Conservation (phyloP, 2,797 vertebrate genomes). For the Arnoldichthys spilopterus region DNA sequence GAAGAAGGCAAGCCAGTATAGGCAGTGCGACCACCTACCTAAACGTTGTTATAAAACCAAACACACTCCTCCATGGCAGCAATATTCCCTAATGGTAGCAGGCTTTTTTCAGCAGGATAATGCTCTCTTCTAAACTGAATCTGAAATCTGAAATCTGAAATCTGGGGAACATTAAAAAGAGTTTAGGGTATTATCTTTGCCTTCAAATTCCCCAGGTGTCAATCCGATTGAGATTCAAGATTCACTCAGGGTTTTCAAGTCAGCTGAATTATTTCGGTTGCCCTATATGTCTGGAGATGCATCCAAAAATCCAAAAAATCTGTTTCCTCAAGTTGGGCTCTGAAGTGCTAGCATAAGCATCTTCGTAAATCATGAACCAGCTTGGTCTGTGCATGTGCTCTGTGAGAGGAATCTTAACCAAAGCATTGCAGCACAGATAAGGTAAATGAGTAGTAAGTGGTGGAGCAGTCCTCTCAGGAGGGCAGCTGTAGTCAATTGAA, state of each 20-base stretch:
- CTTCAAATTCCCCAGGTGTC: too few relatives aligned
- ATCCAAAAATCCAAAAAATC: conserved; percentile 54
- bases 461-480: conserved; percentile 42
- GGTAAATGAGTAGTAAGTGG: conserved; percentile 42
- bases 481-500: conserved; percentile 53
- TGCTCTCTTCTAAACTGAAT: too few relatives aligned
- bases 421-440: conserved; percentile 61
- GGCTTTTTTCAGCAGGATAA: too few relatives aligned
- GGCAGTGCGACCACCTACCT: too few relatives aligned
- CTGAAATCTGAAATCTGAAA: too few relatives aligned
- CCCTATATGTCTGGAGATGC: conserved; percentile 8
- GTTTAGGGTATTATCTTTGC: too few relatives aligned
- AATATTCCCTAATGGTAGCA: too few relatives aligned
- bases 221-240: background rate
- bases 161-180: too few relatives aligned
- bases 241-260: too few relatives aligned
- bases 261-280: conserved; percentile 11
- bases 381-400: conserved; percentile 11
- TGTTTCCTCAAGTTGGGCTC: conserved; percentile 55
- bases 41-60: too few relatives aligned
- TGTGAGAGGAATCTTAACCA: conserved; percentile 60
- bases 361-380: conserved; percentile 63
- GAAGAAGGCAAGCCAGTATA: too few relatives aligned
- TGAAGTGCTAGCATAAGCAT: conserved; percentile 65
- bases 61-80: too few relatives aligned